These are phyloP conservation scores for Sphaeridia pumilis DNA, from an alignment of 2,888 invertebrate genomes.

Conservation along the genomic window DNA sequence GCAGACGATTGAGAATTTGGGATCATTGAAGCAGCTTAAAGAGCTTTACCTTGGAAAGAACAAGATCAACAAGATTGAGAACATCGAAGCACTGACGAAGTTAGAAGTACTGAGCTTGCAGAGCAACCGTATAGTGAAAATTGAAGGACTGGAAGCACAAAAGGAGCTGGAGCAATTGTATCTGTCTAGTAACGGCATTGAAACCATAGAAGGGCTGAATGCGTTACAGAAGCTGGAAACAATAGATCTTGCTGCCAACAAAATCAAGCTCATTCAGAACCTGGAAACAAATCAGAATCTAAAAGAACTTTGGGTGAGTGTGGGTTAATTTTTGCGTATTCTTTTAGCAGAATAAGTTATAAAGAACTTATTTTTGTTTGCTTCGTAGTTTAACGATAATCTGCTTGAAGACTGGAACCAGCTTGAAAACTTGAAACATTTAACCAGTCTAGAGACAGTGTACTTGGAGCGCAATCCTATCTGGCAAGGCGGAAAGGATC, in stretches of 20 bases:
- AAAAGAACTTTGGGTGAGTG: conserved; percentile 86
- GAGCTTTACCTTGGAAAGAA: conserved; percentile 87
- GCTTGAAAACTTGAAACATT: conserved; percentile 55
- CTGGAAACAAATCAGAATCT: conserved; percentile 61
- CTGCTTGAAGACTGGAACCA: conserved; percentile 71
- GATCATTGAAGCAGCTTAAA: conserved; percentile 58
- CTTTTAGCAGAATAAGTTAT: neutral
- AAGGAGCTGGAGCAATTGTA: conserved; percentile 73
- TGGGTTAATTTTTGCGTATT: neutral
- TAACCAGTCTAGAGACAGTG: conserved; percentile 53
- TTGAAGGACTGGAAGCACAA: conserved; percentile 70
- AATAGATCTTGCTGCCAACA: conserved; percentile 80
- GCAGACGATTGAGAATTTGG: conserved; percentile 74
- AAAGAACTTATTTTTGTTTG: neutral
- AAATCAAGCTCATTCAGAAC: conserved; percentile 66
- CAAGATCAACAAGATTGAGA: conserved; percentile 77
- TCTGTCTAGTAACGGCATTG: conserved; percentile 84
- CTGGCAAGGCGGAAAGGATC: conserved; percentile 50
- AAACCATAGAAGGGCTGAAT: conserved; percentile 61
- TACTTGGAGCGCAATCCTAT: conserved; percentile 88
- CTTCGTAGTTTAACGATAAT: conserved; percentile 76
- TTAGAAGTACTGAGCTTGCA: conserved; percentile 76
- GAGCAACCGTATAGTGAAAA: conserved; percentile 73
- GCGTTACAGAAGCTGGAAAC: conserved; percentile 62
- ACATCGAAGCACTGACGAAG: conserved; percentile 58